A percentile compares a stretch with the other conserved stretches of the same genome.
Conservation (phyloP, 2,888 invertebrate genomes). For the Latrodectus hesperus region DNA sequence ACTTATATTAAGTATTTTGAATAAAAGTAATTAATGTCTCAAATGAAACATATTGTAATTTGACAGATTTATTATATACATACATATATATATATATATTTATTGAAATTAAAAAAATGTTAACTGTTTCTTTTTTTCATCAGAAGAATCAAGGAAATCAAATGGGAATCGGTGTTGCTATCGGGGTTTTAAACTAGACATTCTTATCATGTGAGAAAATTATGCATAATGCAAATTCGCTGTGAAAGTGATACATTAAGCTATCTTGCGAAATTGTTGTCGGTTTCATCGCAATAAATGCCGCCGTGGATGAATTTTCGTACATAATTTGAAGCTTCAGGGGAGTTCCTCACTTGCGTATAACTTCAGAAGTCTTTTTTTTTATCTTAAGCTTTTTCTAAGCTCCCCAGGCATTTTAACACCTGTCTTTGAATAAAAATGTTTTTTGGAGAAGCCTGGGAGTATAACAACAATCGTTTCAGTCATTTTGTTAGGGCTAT, state of each 20-base stretch:
- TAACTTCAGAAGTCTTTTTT: constrained; percentile 44
- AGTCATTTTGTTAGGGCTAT: constrained; percentile 34
- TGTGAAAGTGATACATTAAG: not conserved
- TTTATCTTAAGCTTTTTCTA: constrained; percentile 12
- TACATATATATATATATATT: constrained; percentile 3
- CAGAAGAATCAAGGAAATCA: too few relatives aligned
- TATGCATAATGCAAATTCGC: constrained; percentile 12
- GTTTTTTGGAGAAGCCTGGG: constrained; percentile 31
- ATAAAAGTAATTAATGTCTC: too few relatives aligned
- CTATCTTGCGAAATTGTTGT: constrained; percentile 31
- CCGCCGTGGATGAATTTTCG: constrained; percentile 20
- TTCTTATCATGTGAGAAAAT: constrained; percentile 12
- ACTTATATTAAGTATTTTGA: too few relatives aligned
- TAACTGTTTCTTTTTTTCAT: too few relatives aligned
- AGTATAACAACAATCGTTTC: constrained; percentile 47
- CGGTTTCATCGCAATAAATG: constrained; percentile 36
- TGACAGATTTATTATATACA: not conserved
- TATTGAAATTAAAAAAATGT: not conserved
- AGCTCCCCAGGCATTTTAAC: constrained; percentile 32
- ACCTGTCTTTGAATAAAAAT: constrained; percentile 34
- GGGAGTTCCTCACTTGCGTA: constrained; percentile 23
- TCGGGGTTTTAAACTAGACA: too few relatives aligned
- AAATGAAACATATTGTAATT: too few relatives aligned
- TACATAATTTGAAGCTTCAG: constrained; percentile 35
- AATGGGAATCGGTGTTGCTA: too few relatives aligned